A percentile compares a stretch with the other conserved stretches of the same genome.
These are phyloP conservation scores for Cecidostiba fungosa DNA, from an alignment of 2,888 invertebrate species.

Conservation along the genomic window DNA sequence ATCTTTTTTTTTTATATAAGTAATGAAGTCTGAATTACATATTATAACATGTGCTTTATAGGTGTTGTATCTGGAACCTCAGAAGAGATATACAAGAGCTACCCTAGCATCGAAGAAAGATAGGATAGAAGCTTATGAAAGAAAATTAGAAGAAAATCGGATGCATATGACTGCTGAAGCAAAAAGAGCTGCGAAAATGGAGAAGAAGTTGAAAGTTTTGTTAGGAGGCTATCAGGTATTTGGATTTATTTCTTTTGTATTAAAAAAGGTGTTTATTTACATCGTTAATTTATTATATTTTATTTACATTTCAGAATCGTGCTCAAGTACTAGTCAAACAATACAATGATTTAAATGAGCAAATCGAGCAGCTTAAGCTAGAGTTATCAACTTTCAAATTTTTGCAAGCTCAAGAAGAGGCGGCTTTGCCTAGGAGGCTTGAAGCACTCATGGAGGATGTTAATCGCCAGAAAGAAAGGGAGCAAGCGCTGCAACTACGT, in stretches of 20 bases:
- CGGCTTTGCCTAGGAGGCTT: conserved; percentile 94
- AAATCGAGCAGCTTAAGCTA: conserved; percentile 93
- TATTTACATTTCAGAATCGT: conserved; percentile 81
- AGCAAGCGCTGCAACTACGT: conserved; percentile 91
- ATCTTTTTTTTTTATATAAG: not conserved
- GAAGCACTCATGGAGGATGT: conserved; percentile 96
- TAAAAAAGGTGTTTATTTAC: not conserved
- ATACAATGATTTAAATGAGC: conserved; percentile 91
- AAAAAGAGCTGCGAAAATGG: conserved; percentile 97
- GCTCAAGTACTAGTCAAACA: conserved; percentile 94
- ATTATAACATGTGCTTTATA: conserved; percentile 72
- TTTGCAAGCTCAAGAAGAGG: conserved; percentile 93
- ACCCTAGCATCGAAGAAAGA: conserved; percentile 98
- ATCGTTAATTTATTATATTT: not conserved
- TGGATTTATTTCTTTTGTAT: not conserved
- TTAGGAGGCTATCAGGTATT: conserved; percentile 93
- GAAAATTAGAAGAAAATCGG: conserved; percentile 94
- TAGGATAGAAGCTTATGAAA: conserved; percentile 95
- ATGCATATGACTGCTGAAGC: conserved; percentile 98
- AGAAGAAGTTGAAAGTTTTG: conserved; percentile 97
- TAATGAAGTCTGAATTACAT: conserved; percentile 54
- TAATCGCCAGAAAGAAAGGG: conserved; percentile 94
- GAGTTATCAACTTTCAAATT: conserved; percentile 96
- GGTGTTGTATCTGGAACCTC: conserved; percentile 94
- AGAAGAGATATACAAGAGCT: conserved; percentile 95